Base-by-base conservation (phyloP, 2,888 invertebrate genomes). In the Sminthurinus aureus region DNA sequence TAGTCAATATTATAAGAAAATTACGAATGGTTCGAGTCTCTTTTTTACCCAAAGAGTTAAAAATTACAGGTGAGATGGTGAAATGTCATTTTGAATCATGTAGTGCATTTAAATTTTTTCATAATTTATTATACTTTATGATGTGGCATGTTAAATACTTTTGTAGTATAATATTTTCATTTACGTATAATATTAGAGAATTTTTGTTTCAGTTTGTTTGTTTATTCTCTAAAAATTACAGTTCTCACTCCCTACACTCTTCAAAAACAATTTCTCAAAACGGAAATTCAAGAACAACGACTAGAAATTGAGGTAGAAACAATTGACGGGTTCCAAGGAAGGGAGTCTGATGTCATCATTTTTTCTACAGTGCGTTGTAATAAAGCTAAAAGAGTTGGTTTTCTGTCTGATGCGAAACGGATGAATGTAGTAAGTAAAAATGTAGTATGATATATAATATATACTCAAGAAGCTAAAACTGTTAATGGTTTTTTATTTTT, bases 301-400 rank as follows among this genome's bases (percentile, higher is more conserved):
- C 69, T 80, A 3, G 81, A 83, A 1, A 81, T 85, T 0, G 69
- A 74, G 12, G 83, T 85, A 0, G 66, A 67, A 18, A 83, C 81
- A 15, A 81, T 85, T 78, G 85, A 85, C 85, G 90, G 90, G 18
- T 91, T 91, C 84, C 91, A 91, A 88, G 91, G 91, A 0, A 89
- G 90, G 80, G 91, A 91, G 88, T 90, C 90, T 84, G 90, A 91
- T 83, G 89, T 91, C 13, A 90, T 91, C 50, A 90, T 91, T 58
- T 87, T 91, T 81, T 91, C 91, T 0, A 90, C 90, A 89, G 91
- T 91, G 0, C 88, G 91, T 38, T 90, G 91, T 15, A 89, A 89
- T 38, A 89, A n/a, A 3, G 12, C 38, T 26, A 22, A 64, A 15
- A 12, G 15, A 38, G 90, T 91, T 80, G 91, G 91, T 88, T 91